Evolutionary conservation across 1,140 invertebrate genomes (phyloP), one percentile per base, ranked within the genome.

Genomic region (Drosophila lacteicornis): DNA sequence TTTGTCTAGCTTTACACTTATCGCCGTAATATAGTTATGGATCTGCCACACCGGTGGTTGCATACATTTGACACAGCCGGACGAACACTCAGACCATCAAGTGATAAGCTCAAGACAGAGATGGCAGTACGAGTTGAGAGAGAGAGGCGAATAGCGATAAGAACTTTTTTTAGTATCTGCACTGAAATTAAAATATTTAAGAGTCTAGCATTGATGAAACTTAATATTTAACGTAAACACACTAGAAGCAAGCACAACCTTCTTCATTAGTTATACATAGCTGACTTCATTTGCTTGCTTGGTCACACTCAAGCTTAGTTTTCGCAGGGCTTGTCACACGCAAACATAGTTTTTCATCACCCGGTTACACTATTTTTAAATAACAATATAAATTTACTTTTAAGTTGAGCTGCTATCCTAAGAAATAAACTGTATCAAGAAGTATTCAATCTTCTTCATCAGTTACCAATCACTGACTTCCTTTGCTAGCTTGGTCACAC

Each of bases 41-140:
- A 88, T 88, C 84, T 75, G 49, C 55, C 49, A 88, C 85, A 90
- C 81, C 80, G 66, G 70, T 68, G 55, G 81, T 47, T 55, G 81
- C 78, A 84, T 90, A 84, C 79, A 84, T 88, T 88, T 71, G 84
- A 81, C 78, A 88, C 85, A 84, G 78, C 59, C 69, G 73, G 68
- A 61, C 62, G 65, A 45, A 9, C 49, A 60, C 46, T 51, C n/a
- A 19, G 19, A 8, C 66, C 66, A 71, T 58, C 43, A 38, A 67
- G 58, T 78, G 65, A 78, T 78, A 78, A 78, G 75, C 42, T 22
- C 12, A 19, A 13, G 30, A 42, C 5, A 19, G 68, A 58, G 50
- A 66, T 36, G 46, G 61, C n/a, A 38, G n/a, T 7, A 4, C 9
- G 3, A 22, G 11, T 9, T 19, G 46, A 61, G 30, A 59, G 38